These are phyloP conservation scores for Temnothorax curvispinosus DNA, from an alignment of 1,140 invertebrate genomes.

Conservation along the genomic window DNA sequence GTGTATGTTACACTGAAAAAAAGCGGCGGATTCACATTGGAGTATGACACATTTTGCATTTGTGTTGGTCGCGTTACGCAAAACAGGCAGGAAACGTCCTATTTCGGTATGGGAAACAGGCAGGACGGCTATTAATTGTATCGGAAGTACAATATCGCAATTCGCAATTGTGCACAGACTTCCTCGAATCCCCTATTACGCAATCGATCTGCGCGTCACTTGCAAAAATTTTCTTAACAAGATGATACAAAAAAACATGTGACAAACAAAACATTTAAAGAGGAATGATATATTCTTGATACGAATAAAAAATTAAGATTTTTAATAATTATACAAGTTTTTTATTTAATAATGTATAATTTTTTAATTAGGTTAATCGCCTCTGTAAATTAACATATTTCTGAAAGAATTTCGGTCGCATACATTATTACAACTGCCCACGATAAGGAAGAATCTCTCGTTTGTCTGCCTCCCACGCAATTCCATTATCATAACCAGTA, in stretches of 20 bases:
- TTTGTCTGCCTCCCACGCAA: constrained; percentile 19
- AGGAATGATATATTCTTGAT: neutral
- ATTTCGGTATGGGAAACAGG: constrained; percentile 38
- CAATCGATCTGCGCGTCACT: constrained; percentile 16
- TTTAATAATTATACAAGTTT: neutral
- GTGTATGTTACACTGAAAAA: neutral
- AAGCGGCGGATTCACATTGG: neutral
- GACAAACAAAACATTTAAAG: neutral
- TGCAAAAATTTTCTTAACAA: constrained; percentile 2
- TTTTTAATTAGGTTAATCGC: neutral
- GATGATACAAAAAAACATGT: neutral
- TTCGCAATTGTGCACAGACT: constrained; percentile 23
- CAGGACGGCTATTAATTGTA: constrained; percentile 51
- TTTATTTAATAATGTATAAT: neutral
- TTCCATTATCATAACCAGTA: constrained; percentile 40
- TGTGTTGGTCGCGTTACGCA: constrained; percentile 36
- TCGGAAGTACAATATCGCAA: constrained; percentile 48
- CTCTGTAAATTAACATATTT: neutral
- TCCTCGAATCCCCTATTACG: constrained; percentile 28
- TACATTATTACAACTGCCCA: constrained; percentile 19
- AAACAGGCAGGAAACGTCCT: constrained; percentile 42
- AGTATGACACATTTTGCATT: neutral
- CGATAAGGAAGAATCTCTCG: neutral
- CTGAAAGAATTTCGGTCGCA: constrained; percentile 25
- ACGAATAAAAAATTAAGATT: neutral